phyloP scores from a whole-genome alignment of 2,113 vertebrate species.

The Pheucticus melanocephalus region DNA sequence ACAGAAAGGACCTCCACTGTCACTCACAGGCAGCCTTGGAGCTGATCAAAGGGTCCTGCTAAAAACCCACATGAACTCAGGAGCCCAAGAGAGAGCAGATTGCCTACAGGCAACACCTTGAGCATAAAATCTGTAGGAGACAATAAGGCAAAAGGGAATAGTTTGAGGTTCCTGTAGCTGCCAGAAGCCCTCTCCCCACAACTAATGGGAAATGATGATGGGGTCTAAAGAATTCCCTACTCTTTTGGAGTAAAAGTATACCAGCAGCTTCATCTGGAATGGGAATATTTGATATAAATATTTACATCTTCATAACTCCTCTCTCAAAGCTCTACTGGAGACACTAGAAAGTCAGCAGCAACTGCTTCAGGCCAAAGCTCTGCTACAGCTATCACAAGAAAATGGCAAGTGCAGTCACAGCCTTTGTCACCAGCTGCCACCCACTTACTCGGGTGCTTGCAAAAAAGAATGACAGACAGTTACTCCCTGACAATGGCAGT shows the following conservation, averaged over 20 bases:
- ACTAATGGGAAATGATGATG: neutral
- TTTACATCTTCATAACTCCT: neutral
- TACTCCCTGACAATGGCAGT: neutral
- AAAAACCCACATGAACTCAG: neutral
- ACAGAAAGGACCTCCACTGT: neutral
- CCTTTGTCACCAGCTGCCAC: slow-evolving; percentile 30
- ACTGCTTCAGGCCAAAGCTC: neutral
- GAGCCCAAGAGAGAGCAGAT: neutral
- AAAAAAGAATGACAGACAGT: neutral
- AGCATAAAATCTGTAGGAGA: neutral
- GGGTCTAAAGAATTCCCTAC: neutral
- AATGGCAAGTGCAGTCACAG: neutral
- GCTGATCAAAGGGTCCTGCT: neutral
- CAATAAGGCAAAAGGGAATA: neutral
- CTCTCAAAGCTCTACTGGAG: neutral
- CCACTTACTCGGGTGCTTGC: neutral
- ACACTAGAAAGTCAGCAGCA: neutral
- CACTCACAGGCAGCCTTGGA: neutral
- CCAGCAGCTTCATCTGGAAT: neutral
- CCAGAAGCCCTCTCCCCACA: neutral
- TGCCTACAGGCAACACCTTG: neutral
- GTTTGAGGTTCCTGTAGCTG: neutral
- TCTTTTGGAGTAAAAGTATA: neutral
- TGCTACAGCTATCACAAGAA: neutral
- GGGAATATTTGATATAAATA: neutral